These are phyloP conservation scores for Stichopus chloronotus DNA, from an alignment of 35 echinoderm and acorn worm species.

Conservation along the genomic window DNA sequence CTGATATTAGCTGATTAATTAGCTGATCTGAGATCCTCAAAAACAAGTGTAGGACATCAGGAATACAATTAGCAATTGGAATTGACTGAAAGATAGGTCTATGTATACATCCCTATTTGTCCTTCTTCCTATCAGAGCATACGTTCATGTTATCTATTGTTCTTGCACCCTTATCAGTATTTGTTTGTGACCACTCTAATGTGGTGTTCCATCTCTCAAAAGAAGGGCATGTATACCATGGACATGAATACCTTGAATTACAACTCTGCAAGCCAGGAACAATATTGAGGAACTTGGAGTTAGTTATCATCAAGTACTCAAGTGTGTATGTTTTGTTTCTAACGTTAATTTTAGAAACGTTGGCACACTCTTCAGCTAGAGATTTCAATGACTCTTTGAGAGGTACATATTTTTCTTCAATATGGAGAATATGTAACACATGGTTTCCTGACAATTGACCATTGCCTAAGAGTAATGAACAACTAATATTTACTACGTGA, in stretches of 20 bases:
- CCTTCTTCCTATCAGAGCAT: constrained; percentile 1
- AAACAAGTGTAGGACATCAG: constrained; percentile 64
- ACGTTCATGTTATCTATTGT: constrained; percentile 56
- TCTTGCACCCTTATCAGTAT: neutral
- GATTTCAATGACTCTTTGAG: neutral
- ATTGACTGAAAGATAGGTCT: constrained; percentile 63
- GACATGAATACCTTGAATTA: constrained; percentile 25
- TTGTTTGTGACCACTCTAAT: constrained; percentile 15
- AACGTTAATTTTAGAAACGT: neutral
- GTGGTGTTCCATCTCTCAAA: neutral
- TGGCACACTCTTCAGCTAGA: neutral
- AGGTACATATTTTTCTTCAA: constrained; percentile 31
- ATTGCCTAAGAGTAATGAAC: neutral
- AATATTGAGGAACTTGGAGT: constrained; percentile 20
- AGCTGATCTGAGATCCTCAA: constrained; percentile 69
- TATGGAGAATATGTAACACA: neutral
- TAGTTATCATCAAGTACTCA: constrained; percentile 28
- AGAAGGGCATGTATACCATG: neutral
- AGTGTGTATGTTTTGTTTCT: neutral
- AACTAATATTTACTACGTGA: constrained; percentile 45
- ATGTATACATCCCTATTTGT: constrained; percentile 43
- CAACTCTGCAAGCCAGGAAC: constrained; percentile 6
- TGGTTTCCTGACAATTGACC: neutral
- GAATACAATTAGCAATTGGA: constrained; percentile 36
- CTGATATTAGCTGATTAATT: constrained; percentile 48